Evolutionary conservation across 1,140 invertebrate species (phyloP).

Genomic region (Nasonia giraulti): DNA sequence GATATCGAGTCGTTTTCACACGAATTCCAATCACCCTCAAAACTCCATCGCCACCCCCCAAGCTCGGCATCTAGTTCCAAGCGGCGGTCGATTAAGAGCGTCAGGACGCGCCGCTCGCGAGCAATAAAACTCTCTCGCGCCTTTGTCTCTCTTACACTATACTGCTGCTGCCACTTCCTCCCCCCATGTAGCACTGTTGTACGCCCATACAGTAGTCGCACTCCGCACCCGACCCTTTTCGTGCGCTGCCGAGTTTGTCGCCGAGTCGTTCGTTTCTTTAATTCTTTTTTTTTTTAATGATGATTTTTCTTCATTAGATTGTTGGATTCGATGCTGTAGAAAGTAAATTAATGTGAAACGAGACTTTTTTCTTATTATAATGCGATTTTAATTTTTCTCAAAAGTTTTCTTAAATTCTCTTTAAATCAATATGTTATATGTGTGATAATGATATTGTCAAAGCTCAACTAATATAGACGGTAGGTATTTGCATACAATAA

Average conservation of each 20-base stretch:
- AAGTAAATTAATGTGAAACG: too few relatives aligned
- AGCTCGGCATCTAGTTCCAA: background rate
- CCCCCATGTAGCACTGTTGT: background rate
- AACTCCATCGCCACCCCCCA: too few relatives aligned
- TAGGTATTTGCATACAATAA: background rate
- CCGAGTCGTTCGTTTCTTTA: background rate
- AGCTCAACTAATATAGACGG: background rate
- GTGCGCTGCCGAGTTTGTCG: background rate
- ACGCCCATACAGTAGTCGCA: background rate
- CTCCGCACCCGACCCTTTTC: background rate
- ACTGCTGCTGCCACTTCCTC: background rate
- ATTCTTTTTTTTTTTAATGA: background rate
- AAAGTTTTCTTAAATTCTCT: too few relatives aligned
- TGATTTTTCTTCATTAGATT: background rate
- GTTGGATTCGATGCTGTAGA: too few relatives aligned
- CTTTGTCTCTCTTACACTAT: background rate
- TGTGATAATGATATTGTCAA: background rate
- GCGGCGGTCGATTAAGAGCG: background rate
- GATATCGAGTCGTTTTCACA: too few relatives aligned
- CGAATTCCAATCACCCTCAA: too few relatives aligned
- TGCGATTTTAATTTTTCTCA: too few relatives aligned
- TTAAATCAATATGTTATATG: too few relatives aligned
- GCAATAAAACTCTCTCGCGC: slow-evolving; percentile 2
- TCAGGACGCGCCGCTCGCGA: background rate
- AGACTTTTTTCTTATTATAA: too few relatives aligned